Evolutionary conservation across 2,888 invertebrate species (phyloP).

Genomic region (Eledona agricola): DNA sequence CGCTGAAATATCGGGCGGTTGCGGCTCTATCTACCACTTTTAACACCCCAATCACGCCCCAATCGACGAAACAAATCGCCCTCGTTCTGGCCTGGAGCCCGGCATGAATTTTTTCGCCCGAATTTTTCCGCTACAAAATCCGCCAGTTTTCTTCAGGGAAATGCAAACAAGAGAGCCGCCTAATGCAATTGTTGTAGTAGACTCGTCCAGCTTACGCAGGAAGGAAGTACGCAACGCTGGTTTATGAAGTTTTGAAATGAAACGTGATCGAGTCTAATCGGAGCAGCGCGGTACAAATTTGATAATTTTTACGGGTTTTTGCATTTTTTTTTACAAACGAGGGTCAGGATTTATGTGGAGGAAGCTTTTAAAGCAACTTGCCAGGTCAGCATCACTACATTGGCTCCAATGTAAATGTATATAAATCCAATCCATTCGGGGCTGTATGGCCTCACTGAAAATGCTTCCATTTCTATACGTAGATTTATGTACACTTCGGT

Average conservation of each 20-base stretch:
- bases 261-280: too few species aligned
- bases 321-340: slow-evolving; percentile 20
- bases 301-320: too few species aligned
- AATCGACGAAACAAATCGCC: slow-evolving; percentile 11
- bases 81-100: not conserved
- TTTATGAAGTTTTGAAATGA: too few species aligned
- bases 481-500: slow-evolving; percentile 46
- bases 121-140: too few species aligned
- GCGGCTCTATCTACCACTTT: slow-evolving; percentile 11
- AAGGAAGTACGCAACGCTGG: slow-evolving; percentile 6
- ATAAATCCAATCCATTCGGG: slow-evolving; percentile 41
- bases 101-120: too few species aligned
- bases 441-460: slow-evolving; percentile 43
- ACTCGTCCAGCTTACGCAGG: slow-evolving; percentile 39
- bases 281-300: too few species aligned
- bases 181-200: slow-evolving; percentile 44
- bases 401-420: slow-evolving; percentile 40
- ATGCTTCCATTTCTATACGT: slow-evolving; percentile 46
- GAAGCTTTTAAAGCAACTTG: slow-evolving; percentile 33
- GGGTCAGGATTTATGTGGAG: slow-evolving; percentile 21
- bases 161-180: slow-evolving; percentile 33
- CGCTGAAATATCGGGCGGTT: slow-evolving; percentile 22
- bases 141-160: too few species aligned
- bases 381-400: slow-evolving; percentile 39
- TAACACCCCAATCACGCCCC: slow-evolving; percentile 15